Conservation (phyloP, 2,888 invertebrate species). For the Argyresthia goedartella region DNA sequence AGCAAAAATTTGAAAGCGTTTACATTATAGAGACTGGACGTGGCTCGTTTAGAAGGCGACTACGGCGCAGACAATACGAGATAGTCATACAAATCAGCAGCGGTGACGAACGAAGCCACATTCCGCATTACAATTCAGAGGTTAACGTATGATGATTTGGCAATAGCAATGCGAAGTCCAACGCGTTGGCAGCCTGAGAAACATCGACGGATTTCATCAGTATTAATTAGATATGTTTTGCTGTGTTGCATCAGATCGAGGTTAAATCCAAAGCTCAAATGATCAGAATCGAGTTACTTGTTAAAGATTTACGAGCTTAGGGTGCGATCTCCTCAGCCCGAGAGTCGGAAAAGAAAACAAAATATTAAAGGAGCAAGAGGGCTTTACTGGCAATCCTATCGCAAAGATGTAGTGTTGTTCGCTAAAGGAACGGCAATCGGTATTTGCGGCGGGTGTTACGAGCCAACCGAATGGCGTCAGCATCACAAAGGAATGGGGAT, state of each 20-base stretch:
- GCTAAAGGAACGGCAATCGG: conserved; percentile 30
- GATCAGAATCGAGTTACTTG: too few species aligned
- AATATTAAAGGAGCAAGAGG: not conserved
- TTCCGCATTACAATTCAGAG: conserved; percentile 43
- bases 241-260: too few species aligned
- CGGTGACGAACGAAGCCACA: conserved; percentile 30
- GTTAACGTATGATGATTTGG: not conserved
- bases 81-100: conserved; percentile 39
- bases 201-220: too few species aligned
- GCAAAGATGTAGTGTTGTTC: conserved; percentile 15
- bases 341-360: not conserved
- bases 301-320: too few species aligned
- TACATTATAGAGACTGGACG: conserved; percentile 29
- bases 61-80: conserved; percentile 33
- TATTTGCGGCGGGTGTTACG: conserved; percentile 30
- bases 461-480: conserved; percentile 31
- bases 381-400: conserved; percentile 3
- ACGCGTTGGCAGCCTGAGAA: not conserved
- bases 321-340: not conserved
- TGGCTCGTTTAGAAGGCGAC: conserved; percentile 41
- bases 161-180: not conserved
- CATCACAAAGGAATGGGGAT: conserved; percentile 14
- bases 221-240: too few species aligned
- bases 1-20: conserved; percentile 46
- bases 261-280: too few species aligned